Evolutionary conservation across 2,797 vertebrate genomes (phyloP), one percentile per base, ranked within the genome.

Genomic region (Poecilia gillii): DNA sequence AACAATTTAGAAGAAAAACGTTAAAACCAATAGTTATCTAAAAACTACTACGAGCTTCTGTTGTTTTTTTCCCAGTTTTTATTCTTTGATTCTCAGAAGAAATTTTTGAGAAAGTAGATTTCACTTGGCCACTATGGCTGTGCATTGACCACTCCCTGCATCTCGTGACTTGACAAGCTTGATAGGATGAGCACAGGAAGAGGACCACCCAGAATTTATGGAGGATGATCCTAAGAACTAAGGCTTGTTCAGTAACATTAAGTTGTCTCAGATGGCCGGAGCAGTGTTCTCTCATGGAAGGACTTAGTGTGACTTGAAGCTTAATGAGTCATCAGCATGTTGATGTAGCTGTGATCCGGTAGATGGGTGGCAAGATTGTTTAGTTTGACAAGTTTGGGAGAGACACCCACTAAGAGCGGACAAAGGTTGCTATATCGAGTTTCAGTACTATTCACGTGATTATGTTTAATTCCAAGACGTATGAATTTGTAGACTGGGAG

Each of bases 131-230:
- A 47, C 7, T 41, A 41, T 73, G 16, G 47, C 36, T 62, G 31
- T 49, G 39, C 43, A 49, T n/a, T 57, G 36, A 20, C 28, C 45
- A 81, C 82, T 84, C 74, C 78, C 45, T 83, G 74, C 39, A 82
- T 78, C n/a, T 39, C 8, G 51, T 31, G 0, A 74, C 81, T 88
- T 71, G 72, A 85, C 73, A 57, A 84, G 81, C 74, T 84, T 43
- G 76, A 88, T 76, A 78, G 84, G 75, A 83, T 72, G 1, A 16
- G 74, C 71, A 86, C 39, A 74, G 8, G 72, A 64, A 77, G 72
- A 66, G 85, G 93, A 93, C 91, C 92, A 94, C 93, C 91, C 90
- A 82, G 71, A 49, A 87, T 85, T 77, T 57, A 25, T 85, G 75
- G 66, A 81, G 55, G 73, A 85, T 55, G 72, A 72, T 89, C 82